Conservation (phyloP, 2,888 invertebrate species). For the Conomelus anceps region DNA sequence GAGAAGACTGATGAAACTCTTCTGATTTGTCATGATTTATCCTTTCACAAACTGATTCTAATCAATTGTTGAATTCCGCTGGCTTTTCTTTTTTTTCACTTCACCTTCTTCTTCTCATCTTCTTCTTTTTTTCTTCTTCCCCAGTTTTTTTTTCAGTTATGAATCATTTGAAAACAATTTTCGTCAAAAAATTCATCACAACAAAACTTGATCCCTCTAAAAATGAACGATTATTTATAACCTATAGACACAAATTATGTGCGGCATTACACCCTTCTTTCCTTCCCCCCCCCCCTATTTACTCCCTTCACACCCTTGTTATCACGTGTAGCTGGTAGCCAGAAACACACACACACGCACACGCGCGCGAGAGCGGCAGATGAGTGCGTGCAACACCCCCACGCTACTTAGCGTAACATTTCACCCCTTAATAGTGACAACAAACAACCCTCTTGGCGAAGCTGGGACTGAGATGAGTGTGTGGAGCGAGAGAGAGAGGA, state of each 20-base stretch:
- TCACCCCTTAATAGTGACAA: slow-evolving; percentile 14
- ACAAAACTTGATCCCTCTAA: too few relatives aligned
- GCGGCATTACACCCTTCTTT: not conserved
- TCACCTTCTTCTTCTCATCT: too few relatives aligned
- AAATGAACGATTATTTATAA: not conserved
- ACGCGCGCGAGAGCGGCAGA: not conserved
- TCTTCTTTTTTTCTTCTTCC: too few relatives aligned
- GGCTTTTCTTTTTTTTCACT: too few relatives aligned
- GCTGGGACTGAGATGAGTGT: not conserved
- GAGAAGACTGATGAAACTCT: too few relatives aligned
- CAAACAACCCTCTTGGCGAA: slow-evolving; percentile 4
- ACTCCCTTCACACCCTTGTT: not conserved
- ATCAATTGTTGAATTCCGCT: too few relatives aligned
- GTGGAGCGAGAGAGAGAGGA: not conserved
- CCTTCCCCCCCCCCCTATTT: not conserved
- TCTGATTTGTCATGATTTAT: too few relatives aligned
- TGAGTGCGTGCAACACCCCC: not conserved
- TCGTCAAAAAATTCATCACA: too few relatives aligned
- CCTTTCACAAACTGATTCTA: too few relatives aligned
- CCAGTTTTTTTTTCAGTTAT: too few relatives aligned
- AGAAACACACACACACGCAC: not conserved
- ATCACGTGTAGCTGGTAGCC: not conserved
- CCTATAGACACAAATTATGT: not conserved
- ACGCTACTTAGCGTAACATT: slow-evolving; percentile 15
- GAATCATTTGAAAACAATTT: too few relatives aligned